phyloP scores from a whole-genome alignment of 2,797 vertebrate genomes.

The Peromyscus aztecus region DNA sequence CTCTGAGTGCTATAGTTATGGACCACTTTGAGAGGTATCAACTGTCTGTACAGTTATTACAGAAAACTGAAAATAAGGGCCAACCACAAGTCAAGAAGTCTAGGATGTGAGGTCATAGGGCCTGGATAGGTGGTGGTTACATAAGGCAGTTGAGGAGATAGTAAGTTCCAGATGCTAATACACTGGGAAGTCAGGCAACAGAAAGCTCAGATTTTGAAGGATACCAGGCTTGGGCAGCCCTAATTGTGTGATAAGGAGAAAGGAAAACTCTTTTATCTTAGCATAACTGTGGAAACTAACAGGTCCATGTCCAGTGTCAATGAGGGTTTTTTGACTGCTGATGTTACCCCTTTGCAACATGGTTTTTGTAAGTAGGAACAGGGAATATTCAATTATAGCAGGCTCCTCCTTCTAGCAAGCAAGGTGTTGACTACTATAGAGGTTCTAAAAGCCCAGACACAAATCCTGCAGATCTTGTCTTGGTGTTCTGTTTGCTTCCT shows the following conservation, averaged over 20 bases:
- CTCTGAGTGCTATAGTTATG: neutral
- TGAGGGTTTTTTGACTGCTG: neutral
- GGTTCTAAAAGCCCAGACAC: neutral
- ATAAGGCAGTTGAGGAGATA: neutral
- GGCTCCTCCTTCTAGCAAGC: neutral
- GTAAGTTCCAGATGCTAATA: neutral
- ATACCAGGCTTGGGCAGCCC: neutral
- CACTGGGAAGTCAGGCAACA: neutral
- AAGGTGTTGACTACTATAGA: neutral
- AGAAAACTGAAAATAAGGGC: neutral
- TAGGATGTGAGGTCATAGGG: neutral
- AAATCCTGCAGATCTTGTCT: neutral
- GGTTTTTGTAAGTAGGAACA: neutral
- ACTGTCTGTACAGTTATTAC: neutral
- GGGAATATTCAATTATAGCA: neutral
- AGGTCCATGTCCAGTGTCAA: neutral
- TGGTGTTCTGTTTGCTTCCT: neutral
- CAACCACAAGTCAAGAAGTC: neutral
- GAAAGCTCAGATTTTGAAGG: neutral
- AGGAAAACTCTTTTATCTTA: neutral
- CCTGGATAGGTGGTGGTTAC: too few relatives aligned
- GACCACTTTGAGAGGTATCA: neutral
- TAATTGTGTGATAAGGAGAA: neutral
- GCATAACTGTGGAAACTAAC: neutral
- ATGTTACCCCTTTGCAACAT: neutral